Percentiles rank a stretch among this genome's conserved stretches.
phyloP scores from a whole-genome alignment of 2,888 invertebrate genomes.

The Sphaeridia pumilis region DNA sequence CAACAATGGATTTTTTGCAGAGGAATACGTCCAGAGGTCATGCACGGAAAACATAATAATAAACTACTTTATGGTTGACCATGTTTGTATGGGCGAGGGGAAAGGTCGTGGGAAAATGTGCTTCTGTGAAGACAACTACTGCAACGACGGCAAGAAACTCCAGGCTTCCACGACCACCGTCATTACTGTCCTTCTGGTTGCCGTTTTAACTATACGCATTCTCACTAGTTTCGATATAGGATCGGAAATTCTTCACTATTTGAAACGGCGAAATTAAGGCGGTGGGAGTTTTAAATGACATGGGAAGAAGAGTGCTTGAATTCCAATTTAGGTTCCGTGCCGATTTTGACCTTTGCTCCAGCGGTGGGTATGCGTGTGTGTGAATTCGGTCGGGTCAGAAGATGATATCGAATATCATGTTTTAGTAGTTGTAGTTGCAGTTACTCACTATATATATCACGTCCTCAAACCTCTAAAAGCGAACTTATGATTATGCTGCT shows the following conservation, averaged over 20 bases:
- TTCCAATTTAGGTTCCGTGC: too few species aligned
- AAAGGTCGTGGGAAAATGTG: constrained; percentile 96
- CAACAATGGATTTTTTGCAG: constrained; percentile 38
- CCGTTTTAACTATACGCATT: neutral
- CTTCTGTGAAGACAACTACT: constrained; percentile 96
- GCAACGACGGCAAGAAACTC: constrained; percentile 51
- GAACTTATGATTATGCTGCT: too few species aligned
- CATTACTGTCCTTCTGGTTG: neutral
- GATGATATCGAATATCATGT: too few species aligned
- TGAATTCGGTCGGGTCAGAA: too few species aligned
- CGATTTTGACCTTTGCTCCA: too few species aligned
- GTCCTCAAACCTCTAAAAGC: too few species aligned
- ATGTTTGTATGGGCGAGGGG: constrained; percentile 98
- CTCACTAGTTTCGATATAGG: too few species aligned
- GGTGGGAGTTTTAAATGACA: neutral
- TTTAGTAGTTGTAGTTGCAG: too few species aligned
- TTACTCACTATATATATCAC: too few species aligned
- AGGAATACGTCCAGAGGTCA: constrained; percentile 80
- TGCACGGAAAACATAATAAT: constrained; percentile 89
- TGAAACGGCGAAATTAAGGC: neutral
- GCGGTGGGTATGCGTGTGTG: too few species aligned
- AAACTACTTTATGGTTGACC: constrained; percentile 94
- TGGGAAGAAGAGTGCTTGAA: too few species aligned
- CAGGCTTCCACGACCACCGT: constrained; percentile 8
- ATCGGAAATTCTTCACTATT: too few species aligned